Evolutionary conservation across 2,888 invertebrate genomes (phyloP), one percentile per base, ranked within the genome.

Genomic region (Plemyria rubiginata): DNA sequence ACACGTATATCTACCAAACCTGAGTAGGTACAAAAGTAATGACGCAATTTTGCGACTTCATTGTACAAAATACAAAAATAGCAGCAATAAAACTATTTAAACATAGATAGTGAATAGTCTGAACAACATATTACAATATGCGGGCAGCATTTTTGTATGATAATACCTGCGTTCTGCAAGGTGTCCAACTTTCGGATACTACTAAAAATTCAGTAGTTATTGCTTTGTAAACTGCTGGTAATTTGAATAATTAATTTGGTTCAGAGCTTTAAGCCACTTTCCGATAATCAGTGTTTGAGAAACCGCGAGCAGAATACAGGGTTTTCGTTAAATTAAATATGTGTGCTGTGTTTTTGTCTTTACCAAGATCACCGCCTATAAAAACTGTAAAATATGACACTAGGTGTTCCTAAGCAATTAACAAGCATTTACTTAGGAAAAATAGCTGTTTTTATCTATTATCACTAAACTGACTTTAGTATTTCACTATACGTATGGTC

Each of bases 261-360:
- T 57, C 29, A 40, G 15, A 50, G 7, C 36, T 50, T 50, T 13
- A 28, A 28, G 12, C 28, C 1, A 28, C 22, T 46, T 13, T 49
- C 29, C 32, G 29, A 32, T 49, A 32, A 32, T 50, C 50, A 36
- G 50, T 32, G 32, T 50, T 36, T 13, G 32, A 50, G 32, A 32
- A 11, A 46, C 1, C 11, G 11, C 11, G 11, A 38, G 11, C 2
- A 11, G 11, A 11, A 38, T 7, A 38, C 36, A 36, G n/a, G 36
- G 9, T 38, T 38, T 11, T 2, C 9, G 16, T 15, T 15, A n/a
- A 38, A 48, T 12, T 53, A 12, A 59, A 59, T 51, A 59, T 59
- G 59, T 59, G 59, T 53, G 48, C 12, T 53, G 46, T 40, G 46
- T 59, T 46, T 53, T 53, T 0, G 32, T n/a, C 52, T 53, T n/a